Evolutionary conservation across 2,113 vertebrate genomes (phyloP), one percentile per base, ranked within the genome.

Genomic region (Talpa occidentalis): DNA sequence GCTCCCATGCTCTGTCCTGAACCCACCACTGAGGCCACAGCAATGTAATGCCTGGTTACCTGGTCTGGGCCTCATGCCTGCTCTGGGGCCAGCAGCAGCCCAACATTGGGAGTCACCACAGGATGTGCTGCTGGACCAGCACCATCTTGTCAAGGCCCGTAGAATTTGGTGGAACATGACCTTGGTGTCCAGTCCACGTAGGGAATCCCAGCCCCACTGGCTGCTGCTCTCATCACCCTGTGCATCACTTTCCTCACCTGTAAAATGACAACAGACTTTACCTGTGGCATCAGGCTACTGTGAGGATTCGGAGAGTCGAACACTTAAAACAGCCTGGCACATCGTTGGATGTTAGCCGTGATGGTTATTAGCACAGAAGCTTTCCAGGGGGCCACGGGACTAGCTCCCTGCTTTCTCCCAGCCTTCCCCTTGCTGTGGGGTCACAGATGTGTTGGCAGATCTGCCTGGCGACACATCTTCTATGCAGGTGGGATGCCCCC

Each of bases 331-430:
- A 32, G 19, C 0, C 19, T 15, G 30, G 85, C 21, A 1, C 0
- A 9, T 0, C 3, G 37, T 0, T 5, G 26, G 40, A 73, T 14
- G 77, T 32, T 6, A 26, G 42, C 3, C 8, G 1, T 1, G 16
- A 10, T 0, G 10, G 21, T 35, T 8, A 49, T 15, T 6, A 21
- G 10, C 32, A 22, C 79, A 44, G 82, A 47, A 67, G 56, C 2
- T n/a, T 42, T 26, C 26, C 12, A 0, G 0, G 49, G 16, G 42
- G 24, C 49, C 8, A 3, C 0, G 10, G 40, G 28, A 40, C 6
- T 2, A 21, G 37, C 40, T n/a, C 32, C 40, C 78, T 10, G 10
- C 54, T 26, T 16, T 15, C 21, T 83, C 64, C 28, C 7, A 1
- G 81, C 15, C 70, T 66, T 73, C 32, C 52, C 88, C 42, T 32